Evolutionary conservation across 2,797 vertebrate species (phyloP), one percentile per base, ranked within the genome.

Genomic region (Diplodus sargus): DNA sequence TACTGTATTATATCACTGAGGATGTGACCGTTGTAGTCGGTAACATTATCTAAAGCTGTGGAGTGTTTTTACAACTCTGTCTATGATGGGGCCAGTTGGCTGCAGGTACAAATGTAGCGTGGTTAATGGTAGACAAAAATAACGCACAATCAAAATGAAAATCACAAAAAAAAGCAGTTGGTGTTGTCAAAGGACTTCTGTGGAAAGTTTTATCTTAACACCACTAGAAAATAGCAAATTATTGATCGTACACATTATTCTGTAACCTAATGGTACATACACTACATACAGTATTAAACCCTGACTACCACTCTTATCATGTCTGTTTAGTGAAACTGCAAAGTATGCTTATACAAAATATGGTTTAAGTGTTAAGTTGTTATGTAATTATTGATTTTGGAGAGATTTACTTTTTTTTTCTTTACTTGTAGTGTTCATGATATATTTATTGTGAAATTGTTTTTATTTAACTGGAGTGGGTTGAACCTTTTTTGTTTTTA

Each of bases 371-470:
- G 79, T 86, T 64, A 25, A 53, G 25, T 71, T 77, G 58, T 39
- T 56, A 51, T 76, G 45, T 78, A 70, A 65, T 67, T 67, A 53
- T 71, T 70, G 23, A 66, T 84, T 85, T 49, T 47, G 13, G 43
- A 68, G 13, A n/a, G 53, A 53, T 82, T 60, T 39, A 23, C 18
- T 54, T 60, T 70, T 70, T 52, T 22, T 28, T 62, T 60, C 43
- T 17, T 73, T 34, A 62, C 49, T 79, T 47, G 10, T 66, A 12
- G 64, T 86, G 71, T 73, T 83, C 58, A 57, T 84, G 49, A 78
- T 73, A 60, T 89, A 88, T 92, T 90, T 90, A 90, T 91, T 91
- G 81, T 89, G 34, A 58, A 84, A 70, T 69, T 63, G n/a, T 76
- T 92, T 84, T 72, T 1, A 60, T 74, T 81, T 39, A 58, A 76